Evolutionary conservation across 1,140 invertebrate genomes (phyloP), one percentile per base, ranked within the genome.

Genomic region (Globodera rostochiensis): DNA sequence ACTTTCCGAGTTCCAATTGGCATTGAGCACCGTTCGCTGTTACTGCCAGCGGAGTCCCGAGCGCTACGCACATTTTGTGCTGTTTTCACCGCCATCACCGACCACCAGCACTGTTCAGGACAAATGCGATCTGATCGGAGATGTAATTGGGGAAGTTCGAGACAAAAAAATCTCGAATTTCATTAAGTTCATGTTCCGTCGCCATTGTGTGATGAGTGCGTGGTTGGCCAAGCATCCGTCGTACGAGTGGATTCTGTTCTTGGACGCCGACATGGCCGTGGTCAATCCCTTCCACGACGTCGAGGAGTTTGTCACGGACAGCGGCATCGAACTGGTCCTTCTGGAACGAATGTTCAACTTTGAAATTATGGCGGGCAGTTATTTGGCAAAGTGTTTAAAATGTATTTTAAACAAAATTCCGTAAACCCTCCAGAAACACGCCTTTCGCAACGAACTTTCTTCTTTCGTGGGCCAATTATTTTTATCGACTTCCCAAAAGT

Each of bases 141-240:
- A 25, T 19, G 36, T 75, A 50, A 21, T 8, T 6, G 6, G 15
- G 57, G 57, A 50, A 75, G 53, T 25, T 36, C 11, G 7, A 46
- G 53, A 75, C 53, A 49, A 45, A 46, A 67, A 21, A 11, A 46
- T 57, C 53, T 75, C 45, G 81, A 46, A n/a, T 84, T 60, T 13
- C 13, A 82, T 87, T 67, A 57, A 85, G 84, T 83, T 85, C 45
- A 87, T 85, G 86, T 85, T 85, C 53, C 84, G 80, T 45, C 81
- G 84, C 6, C 84, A 85, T 71, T 85, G 84, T 70, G 73, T 87
- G 19, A 21, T 87, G 15, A 76, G 75, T 3, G 45, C 81, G 25
- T 64, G 83, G 25, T 36, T 36, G 36, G 36, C 36, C 36, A 36
- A 36, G 2, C 36, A 36, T 36, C 36, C 36, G 36, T 36, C 36